Conservation (phyloP, 2,113 vertebrate species). For the Manacus vitellinus region DNA sequence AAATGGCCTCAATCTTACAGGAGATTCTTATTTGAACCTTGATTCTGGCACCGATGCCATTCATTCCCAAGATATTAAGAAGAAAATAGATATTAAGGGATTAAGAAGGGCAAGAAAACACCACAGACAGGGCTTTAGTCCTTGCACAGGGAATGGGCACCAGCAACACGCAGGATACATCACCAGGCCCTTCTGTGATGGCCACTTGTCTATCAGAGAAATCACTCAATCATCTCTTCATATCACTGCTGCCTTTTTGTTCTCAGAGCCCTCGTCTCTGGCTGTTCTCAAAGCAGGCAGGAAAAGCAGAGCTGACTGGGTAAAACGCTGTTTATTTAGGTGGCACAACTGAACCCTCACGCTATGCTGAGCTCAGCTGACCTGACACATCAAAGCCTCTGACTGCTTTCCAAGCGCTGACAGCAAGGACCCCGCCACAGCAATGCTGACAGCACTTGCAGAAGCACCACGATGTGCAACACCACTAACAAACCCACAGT, state of each 20-base stretch:
- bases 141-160: neutral
- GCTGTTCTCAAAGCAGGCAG: neutral
- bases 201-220: neutral
- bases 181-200: neutral
- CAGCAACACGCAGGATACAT: neutral
- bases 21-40: neutral
- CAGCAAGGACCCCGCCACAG: neutral
- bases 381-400: constrained; percentile 32
- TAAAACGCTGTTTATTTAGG: neutral
- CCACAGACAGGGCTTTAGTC: neutral
- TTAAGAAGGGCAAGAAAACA: neutral
- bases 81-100: neutral
- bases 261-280: neutral
- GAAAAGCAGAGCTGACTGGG: neutral
- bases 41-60: neutral
- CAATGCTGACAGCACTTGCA: neutral
- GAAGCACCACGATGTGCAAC: accelerated
- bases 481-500: neutral
- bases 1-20: neutral
- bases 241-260: constrained; percentile 1
- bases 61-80: neutral
- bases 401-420: neutral
- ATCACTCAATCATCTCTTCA: neutral
- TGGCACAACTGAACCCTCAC: neutral
- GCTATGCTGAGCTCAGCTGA: constrained; percentile 21